phyloP scores from a whole-genome alignment of 2,888 invertebrate species.

The Scrobipalpa atriplicella region DNA sequence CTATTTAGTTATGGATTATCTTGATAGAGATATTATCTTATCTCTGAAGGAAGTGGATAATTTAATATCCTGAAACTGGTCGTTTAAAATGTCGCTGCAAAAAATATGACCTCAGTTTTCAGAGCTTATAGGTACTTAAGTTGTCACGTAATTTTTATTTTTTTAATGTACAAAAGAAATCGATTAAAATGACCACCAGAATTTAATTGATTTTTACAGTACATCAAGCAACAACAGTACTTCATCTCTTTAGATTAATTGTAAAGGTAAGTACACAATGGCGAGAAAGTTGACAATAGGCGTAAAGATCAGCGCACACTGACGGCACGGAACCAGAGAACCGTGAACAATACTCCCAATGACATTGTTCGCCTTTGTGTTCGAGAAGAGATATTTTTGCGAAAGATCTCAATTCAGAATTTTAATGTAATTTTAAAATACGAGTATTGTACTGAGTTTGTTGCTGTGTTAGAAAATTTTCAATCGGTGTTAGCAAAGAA shows the following conservation, averaged over 20 bases:
- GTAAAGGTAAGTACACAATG: neutral
- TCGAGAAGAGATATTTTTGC: too few relatives aligned
- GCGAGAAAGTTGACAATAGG: conserved; percentile 18
- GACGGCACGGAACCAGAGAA: conserved; percentile 30
- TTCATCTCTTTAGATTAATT: neutral
- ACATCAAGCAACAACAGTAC: neutral
- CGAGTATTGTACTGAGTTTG: too few relatives aligned
- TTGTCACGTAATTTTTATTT: neutral
- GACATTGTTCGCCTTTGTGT: conserved; percentile 27
- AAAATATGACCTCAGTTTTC: too few relatives aligned
- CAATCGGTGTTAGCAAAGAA: too few relatives aligned
- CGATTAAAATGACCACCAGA: neutral
- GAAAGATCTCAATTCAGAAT: too few relatives aligned
- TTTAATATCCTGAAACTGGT: neutral
- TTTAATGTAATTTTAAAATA: too few relatives aligned
- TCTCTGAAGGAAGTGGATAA: neutral
- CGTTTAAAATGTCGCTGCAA: neutral
- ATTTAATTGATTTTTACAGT: conserved; percentile 3
- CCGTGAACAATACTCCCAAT: conserved; percentile 20
- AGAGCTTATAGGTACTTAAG: neutral
- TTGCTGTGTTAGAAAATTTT: too few relatives aligned
- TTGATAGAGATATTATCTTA: conserved; percentile 2
- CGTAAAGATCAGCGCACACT: conserved; percentile 40
- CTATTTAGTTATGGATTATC: conserved; percentile 1
- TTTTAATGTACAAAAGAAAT: neutral